Percentiles rank a stretch among this genome's conserved stretches.
These are phyloP conservation scores for Atrina japonica DNA, from an alignment of 2,888 invertebrate species.

Conservation along the genomic window DNA sequence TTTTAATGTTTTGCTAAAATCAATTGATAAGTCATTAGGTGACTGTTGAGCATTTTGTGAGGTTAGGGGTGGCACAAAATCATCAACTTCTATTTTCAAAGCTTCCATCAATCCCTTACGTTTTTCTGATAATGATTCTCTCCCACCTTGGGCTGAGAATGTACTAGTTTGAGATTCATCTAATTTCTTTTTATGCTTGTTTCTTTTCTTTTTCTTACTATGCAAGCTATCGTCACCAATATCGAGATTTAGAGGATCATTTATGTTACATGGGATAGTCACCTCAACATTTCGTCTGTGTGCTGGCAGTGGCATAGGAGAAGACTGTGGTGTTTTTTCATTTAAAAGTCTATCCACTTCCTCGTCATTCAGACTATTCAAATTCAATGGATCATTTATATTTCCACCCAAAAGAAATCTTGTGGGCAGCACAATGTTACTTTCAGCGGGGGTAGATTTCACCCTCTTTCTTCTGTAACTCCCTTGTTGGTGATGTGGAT, in stretches of 20 bases:
- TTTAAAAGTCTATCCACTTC: constrained; percentile 82
- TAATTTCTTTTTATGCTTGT: constrained; percentile 57
- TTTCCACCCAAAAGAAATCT: constrained; percentile 97
- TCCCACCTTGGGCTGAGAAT: constrained; percentile 16
- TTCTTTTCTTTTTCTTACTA: constrained; percentile 63
- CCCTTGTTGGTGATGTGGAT: constrained; percentile 12
- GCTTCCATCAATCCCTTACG: constrained; percentile 66
- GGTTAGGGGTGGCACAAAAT: neutral
- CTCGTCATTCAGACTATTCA: constrained; percentile 89
- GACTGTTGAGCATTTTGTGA: constrained; percentile 28
- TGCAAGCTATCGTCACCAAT: constrained; percentile 73
- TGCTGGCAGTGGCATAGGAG: constrained; percentile 92
- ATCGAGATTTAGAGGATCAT: constrained; percentile 92
- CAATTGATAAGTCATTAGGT: constrained; percentile 38
- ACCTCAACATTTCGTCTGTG: constrained; percentile 90
- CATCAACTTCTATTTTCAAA: constrained; percentile 64
- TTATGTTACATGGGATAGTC: constrained; percentile 94
- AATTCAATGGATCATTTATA: constrained; percentile 95
- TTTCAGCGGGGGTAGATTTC: constrained; percentile 49
- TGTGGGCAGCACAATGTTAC: constrained; percentile 89
- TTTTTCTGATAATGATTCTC: constrained; percentile 46
- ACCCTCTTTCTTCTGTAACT: constrained; percentile 50
- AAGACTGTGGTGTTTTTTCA: constrained; percentile 95
- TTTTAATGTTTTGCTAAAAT: constrained; percentile 22
- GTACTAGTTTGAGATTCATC: constrained; percentile 34